Evolutionary conservation across 2,113 vertebrate species (phyloP), one percentile per base, ranked within the genome.

Genomic region (Pipra filicauda): DNA sequence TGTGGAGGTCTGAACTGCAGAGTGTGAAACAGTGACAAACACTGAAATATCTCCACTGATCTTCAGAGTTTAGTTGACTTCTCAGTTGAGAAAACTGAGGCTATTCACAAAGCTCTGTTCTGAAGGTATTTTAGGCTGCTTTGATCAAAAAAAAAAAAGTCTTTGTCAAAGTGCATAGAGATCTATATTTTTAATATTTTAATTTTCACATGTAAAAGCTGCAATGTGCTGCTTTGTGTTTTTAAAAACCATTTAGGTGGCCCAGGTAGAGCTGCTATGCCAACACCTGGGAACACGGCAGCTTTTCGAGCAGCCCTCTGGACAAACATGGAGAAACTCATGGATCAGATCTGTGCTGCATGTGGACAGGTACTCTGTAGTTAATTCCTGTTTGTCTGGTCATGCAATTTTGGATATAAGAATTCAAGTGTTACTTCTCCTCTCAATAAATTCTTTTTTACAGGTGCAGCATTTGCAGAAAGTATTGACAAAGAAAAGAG

Each of bases 381-480:
- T 30, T 86, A 11, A 51, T 57, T 88, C 21, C 8, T 58, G 7
- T 59, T 61, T 81, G 33, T 71, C 52, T 67, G 14, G 12, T 14
- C 15, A 6, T 55, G 22, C 28, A 62, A 0, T 88, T 94, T 72
- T 67, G 17, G 33, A 11, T 51, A 4, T 27, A 27, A 61, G 27
- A 28, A 80, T 49, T 33, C 55, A 80, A 51, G 27, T 64, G 12
- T 61, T 61, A 80, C 37, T 88, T 85, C 85, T 78, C 9, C 12
- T 83, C 66, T 89, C 57, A 81, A 70, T 73, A 22, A 77, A 71
- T 55, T 78, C 5, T 79, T 64, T 90, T 46, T 85, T 96, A 62
- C 93, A 99, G 99, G 99, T 99, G 64, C 99, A 99, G 87, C 99
- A 99, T 97, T 98, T 99, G 82, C 99, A 99, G 97, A 99, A 99